A percentile compares a stretch with the other conserved stretches of the same genome.
Evolutionary conservation across 2,888 invertebrate genomes (phyloP).

Genomic region (Pinctada fucata): DNA sequence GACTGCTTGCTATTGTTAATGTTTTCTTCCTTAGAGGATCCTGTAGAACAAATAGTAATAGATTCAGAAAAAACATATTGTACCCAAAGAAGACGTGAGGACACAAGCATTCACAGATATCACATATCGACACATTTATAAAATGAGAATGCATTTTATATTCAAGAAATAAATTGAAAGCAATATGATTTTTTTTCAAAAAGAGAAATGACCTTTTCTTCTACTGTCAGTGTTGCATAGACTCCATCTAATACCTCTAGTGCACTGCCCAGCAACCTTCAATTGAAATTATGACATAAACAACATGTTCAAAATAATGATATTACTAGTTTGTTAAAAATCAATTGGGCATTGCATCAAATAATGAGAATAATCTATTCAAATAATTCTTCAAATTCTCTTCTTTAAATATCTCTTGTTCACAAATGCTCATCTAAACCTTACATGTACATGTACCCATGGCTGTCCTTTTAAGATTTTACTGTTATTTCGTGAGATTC

Average conservation of each 20-base stretch:
- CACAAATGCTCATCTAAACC: too few relatives aligned
- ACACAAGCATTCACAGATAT: too few relatives aligned
- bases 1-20: constrained; percentile 82
- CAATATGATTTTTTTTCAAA: background rate
- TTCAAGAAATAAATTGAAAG: too few relatives aligned
- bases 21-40: constrained; percentile 75
- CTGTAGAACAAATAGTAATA: constrained; percentile 37
- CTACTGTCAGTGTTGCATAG: constrained; percentile 78
- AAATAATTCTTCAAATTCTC: too few relatives aligned
- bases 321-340: background rate
- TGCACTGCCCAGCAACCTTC: constrained; percentile 72
- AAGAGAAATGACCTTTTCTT: constrained; percentile 56
- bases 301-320: background rate
- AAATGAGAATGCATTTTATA: too few relatives aligned
- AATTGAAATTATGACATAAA: background rate
- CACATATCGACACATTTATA: too few relatives aligned
- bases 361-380: too few relatives aligned
- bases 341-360: background rate
- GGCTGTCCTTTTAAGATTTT: background rate
- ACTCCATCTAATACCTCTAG: constrained; percentile 87
- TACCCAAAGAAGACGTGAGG: too few relatives aligned
- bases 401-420: too few relatives aligned
- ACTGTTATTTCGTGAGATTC: too few relatives aligned
- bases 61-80: too few relatives aligned
- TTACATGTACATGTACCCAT: background rate